Percentiles rank a stretch among this genome's conserved stretches.
These are phyloP conservation scores for Amazona ochrocephala DNA, from an alignment of 2,797 vertebrate genomes.

Conservation along the genomic window DNA sequence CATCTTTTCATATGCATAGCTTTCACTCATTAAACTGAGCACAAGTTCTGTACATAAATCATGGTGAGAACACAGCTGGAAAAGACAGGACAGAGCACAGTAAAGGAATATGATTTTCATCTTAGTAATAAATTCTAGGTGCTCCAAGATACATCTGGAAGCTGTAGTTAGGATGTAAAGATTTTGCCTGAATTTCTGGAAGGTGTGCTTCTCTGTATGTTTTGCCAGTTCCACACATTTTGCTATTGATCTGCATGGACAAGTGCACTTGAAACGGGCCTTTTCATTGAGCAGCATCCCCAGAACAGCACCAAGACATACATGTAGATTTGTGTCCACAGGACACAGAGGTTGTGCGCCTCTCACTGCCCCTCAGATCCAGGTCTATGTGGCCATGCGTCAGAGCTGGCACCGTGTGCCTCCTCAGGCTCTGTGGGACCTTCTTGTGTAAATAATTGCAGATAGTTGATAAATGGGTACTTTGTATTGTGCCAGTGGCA, in stretches of 20 bases:
- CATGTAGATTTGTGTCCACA: neutral
- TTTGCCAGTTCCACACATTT: neutral
- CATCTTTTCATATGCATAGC: neutral
- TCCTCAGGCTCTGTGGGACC: neutral
- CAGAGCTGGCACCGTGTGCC: neutral
- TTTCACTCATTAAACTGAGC: neutral
- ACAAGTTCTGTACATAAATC: constrained; percentile 1
- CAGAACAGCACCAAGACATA: neutral
- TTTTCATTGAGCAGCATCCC: neutral
- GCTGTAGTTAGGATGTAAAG: neutral
- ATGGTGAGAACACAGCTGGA: neutral
- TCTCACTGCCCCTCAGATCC: neutral
- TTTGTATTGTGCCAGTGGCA: constrained; percentile 34
- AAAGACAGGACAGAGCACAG: neutral
- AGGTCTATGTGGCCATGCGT: neutral
- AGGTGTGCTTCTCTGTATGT: neutral
- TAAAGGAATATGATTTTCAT: constrained; percentile 49
- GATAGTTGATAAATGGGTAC: constrained; percentile 24
- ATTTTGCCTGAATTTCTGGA: neutral
- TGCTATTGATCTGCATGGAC: neutral
- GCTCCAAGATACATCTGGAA: constrained; percentile 36
- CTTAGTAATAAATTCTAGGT: constrained; percentile 1
- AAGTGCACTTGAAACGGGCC: neutral
- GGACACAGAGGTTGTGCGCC: neutral
- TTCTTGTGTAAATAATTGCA: constrained; percentile 53